A percentile compares a stretch with the other conserved stretches of the same genome.
Evolutionary conservation across 2,888 invertebrate species (phyloP).

Genomic region (Anarsia innoxiella): DNA sequence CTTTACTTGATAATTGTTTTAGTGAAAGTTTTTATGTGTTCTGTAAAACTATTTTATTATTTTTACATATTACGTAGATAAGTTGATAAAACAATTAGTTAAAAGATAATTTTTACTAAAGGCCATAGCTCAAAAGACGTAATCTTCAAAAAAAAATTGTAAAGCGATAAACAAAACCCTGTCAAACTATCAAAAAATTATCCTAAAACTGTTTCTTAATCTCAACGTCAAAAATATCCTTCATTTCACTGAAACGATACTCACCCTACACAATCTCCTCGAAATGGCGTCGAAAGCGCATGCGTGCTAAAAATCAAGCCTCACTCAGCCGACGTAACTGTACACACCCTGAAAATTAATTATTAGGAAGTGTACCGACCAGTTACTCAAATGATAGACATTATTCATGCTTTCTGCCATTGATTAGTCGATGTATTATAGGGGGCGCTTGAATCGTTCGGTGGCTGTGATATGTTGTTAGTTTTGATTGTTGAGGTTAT

Average conservation of each 20-base stretch:
- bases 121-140: too few relatives aligned
- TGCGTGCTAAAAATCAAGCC: conserved; percentile 43
- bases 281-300: conserved; percentile 40
- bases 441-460: too few relatives aligned
- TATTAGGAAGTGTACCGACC: conserved; percentile 50
- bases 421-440: conserved; percentile 43
- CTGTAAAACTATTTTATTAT: too few relatives aligned
- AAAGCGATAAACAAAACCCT: too few relatives aligned
- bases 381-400: conserved; percentile 39
- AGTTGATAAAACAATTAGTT: too few relatives aligned
- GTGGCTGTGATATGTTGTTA: too few relatives aligned
- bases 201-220: not conserved
- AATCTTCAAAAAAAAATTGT: too few relatives aligned
- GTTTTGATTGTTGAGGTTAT: too few relatives aligned
- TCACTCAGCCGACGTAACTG: conserved; percentile 42
- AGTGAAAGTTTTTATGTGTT: too few relatives aligned
- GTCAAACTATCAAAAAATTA: not conserved
- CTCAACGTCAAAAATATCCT: not conserved
- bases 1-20: too few relatives aligned
- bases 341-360: conserved; percentile 50
- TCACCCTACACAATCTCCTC: conserved; percentile 47
- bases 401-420: conserved; percentile 40
- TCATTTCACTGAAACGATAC: conserved; percentile 13
- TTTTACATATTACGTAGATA: too few relatives aligned
- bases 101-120: too few relatives aligned